These are phyloP conservation scores for Dicrurus megarhynchus DNA, from an alignment of 2,113 vertebrate species.

Conservation along the genomic window DNA sequence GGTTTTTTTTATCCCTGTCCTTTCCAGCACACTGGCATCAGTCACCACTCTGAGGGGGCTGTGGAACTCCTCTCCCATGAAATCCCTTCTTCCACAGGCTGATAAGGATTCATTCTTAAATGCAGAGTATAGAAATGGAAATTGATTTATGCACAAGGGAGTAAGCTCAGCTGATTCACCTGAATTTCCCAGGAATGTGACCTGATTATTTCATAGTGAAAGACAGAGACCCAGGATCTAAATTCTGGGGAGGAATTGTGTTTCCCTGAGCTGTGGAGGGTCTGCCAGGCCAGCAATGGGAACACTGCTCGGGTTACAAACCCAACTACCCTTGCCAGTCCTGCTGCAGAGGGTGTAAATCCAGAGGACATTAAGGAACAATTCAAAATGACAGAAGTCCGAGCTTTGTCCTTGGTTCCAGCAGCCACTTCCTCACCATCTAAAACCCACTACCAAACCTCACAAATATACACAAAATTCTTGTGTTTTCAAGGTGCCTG, in stretches of 20 bases:
- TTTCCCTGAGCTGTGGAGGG: not conserved
- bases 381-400: not conserved
- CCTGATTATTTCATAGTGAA: not conserved
- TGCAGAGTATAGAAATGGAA: not conserved
- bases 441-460: not conserved
- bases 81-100: not conserved
- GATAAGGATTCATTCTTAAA: constrained; percentile 51
- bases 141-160: constrained; percentile 1
- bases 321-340: not conserved
- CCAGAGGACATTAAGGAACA: not conserved
- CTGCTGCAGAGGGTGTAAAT: not conserved
- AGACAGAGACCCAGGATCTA: not conserved
- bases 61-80: not conserved
- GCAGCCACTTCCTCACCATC: not conserved
- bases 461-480: not conserved
- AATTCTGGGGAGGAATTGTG: not conserved
- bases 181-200: not conserved
- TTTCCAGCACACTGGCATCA: not conserved
- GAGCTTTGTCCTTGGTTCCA: not conserved
- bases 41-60: not conserved
- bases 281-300: not conserved
- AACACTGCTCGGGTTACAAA: not conserved
- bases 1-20: not conserved
- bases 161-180: not conserved
- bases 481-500: not conserved